Conservation (phyloP, 2,113 vertebrate genomes). For the Albula goreensis region DNA sequence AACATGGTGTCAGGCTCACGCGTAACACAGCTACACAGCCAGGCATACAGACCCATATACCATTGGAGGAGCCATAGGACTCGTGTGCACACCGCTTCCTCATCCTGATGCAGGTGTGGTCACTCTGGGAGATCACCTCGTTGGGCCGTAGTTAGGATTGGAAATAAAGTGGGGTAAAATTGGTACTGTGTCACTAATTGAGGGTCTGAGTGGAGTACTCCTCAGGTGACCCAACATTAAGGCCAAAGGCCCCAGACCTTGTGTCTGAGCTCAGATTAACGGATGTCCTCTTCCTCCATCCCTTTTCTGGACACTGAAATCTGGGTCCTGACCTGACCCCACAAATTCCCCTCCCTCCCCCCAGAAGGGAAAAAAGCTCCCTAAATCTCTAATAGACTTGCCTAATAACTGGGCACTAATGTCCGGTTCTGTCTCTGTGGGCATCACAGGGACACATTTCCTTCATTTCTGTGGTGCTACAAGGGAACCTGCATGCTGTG, state of each 20-base stretch:
- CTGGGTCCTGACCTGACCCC: background rate
- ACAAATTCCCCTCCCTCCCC: conserved; percentile 5
- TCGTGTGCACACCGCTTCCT: too few relatives aligned
- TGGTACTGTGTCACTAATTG: too few relatives aligned
- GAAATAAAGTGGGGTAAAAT: too few relatives aligned
- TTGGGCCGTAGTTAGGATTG: too few relatives aligned
- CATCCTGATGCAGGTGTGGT: too few relatives aligned
- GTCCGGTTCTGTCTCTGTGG: too few relatives aligned
- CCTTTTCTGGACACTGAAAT: background rate
- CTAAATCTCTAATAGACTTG: background rate
- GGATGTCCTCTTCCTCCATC: background rate
- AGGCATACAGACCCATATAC: background rate
- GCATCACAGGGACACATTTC: too few relatives aligned
- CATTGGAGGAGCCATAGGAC: too few relatives aligned
- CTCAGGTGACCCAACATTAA: background rate
- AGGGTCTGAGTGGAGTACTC: background rate
- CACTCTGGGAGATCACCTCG: too few relatives aligned
- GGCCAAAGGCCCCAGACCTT: background rate
- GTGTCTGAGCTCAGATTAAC: conserved; percentile 21
- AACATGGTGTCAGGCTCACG: conserved; percentile 15
- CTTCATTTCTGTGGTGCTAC: background rate
- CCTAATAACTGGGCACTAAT: background rate
- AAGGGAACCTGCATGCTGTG: background rate
- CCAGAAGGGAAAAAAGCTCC: too few relatives aligned
- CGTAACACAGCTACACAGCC: background rate